A percentile compares a stretch with the other conserved stretches of the same genome.
phyloP scores from a whole-genome alignment of 92 coral and sea anemone species.

The Paragorgia papillata region DNA sequence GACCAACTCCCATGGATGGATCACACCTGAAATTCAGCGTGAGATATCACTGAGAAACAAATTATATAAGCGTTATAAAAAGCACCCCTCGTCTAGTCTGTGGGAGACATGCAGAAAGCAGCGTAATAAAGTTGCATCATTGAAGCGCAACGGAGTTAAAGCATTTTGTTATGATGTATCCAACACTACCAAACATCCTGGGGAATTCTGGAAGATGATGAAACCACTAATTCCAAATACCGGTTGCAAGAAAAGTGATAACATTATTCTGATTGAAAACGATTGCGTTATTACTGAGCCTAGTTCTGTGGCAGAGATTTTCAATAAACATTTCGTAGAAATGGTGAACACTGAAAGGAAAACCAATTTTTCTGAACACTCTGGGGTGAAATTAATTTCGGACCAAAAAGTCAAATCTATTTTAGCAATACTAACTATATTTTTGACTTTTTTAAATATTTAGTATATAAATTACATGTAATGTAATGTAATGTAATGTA shows the following conservation, averaged over 20 bases:
- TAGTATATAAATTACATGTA: no score
- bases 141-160: slow-evolving; percentile 43
- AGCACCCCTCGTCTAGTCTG: slow-evolving; percentile 12
- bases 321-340: slow-evolving; percentile 35
- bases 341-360: not conserved
- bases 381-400: not conserved
- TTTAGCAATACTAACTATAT: no score
- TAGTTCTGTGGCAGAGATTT: slow-evolving; percentile 51
- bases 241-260: not conserved
- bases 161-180: slow-evolving; percentile 36
- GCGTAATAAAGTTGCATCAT: slow-evolving; percentile 34
- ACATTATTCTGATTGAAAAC: slow-evolving; percentile 43
- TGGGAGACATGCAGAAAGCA: slow-evolving; percentile 36
- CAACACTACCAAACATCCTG: slow-evolving; percentile 30
- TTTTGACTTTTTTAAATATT: no score
- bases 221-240: slow-evolving; percentile 46
- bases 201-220: slow-evolving; percentile 54
- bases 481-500: no score
- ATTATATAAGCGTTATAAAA: slow-evolving; percentile 39
- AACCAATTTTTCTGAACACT: slow-evolving; percentile 4
- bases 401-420: no score
- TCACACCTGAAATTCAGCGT: slow-evolving; percentile 37
- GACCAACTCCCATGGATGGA: slow-evolving; percentile 66
- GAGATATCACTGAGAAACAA: slow-evolving; percentile 38
- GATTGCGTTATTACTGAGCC: slow-evolving; percentile 35